These are phyloP conservation scores for Cataglyphis rosenhaueri DNA, from an alignment of 2,888 invertebrate species.

Conservation along the genomic window DNA sequence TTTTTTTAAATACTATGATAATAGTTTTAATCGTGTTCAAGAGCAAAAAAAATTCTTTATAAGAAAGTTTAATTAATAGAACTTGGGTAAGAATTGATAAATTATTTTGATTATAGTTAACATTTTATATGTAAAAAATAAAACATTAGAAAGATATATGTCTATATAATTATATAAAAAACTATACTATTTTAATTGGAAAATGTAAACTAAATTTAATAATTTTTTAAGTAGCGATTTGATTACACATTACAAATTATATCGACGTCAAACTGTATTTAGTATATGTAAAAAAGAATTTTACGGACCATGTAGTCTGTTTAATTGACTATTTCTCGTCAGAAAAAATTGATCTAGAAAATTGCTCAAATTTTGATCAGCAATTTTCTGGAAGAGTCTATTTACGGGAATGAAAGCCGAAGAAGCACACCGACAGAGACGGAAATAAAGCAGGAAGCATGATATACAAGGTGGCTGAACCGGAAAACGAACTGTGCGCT, in stretches of 20 bases:
- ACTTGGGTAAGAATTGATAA: background rate
- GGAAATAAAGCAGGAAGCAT: conserved; percentile 49
- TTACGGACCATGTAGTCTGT: conserved; percentile 31
- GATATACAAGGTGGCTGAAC: conserved; percentile 50
- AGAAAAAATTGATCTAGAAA: conserved; percentile 82
- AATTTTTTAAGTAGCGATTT: background rate
- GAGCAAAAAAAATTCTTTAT: background rate
- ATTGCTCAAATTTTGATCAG: conserved; percentile 84
- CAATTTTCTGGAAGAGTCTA: conserved; percentile 74
- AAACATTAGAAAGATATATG: background rate
- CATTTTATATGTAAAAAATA: background rate
- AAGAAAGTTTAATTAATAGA: background rate
- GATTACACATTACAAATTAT: conserved; percentile 19
- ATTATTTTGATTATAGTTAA: conserved; percentile 1
- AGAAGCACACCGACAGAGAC: conserved; percentile 44
- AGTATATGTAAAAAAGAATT: conserved; percentile 11
- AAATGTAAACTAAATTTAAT: background rate
- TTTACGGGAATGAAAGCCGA: conserved; percentile 61
- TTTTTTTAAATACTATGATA: background rate
- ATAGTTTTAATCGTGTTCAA: background rate
- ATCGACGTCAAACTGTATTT: background rate
- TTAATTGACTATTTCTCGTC: conserved; percentile 80
- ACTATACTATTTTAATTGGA: background rate
- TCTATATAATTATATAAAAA: background rate
- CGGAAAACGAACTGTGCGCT: background rate